A percentile compares a stretch with the other conserved stretches of the same genome.
Conservation (phyloP, 2,888 invertebrate species). For the Mimachlamys varia region DNA sequence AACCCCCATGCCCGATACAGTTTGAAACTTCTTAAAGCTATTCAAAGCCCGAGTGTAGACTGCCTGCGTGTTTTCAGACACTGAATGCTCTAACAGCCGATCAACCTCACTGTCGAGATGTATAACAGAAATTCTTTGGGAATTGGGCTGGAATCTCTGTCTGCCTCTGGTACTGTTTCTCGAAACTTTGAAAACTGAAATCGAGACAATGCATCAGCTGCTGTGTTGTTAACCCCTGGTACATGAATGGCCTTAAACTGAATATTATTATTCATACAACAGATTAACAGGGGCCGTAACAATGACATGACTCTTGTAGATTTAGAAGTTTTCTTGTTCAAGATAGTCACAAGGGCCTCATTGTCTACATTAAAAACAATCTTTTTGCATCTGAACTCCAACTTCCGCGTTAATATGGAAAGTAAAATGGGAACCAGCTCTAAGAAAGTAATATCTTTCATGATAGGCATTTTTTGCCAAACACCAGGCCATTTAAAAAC, state of each 20-base stretch:
- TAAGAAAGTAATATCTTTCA: not conserved
- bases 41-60: slow-evolving; percentile 8
- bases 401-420: not conserved
- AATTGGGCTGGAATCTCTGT: not conserved
- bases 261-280: not conserved
- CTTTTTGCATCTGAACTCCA: not conserved
- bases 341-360: not conserved
- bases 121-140: not conserved
- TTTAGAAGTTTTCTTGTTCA: not conserved
- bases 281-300: not conserved
- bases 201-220: slow-evolving; percentile 18
- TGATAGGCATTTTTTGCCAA: not conserved
- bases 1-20: too few relatives aligned
- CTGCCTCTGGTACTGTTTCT: not conserved
- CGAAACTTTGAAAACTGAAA: not conserved
- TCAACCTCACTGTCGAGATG: not conserved
- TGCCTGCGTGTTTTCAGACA: slow-evolving; percentile 30
- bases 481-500: not conserved
- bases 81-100: not conserved
- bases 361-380: not conserved
- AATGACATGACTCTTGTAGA: not conserved
- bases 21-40: too few relatives aligned
- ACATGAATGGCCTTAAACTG: not conserved
- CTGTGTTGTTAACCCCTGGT: not conserved
- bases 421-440: not conserved